Base-by-base conservation (phyloP, 2,888 invertebrate species). In the Scaptomyza polygonia region DNA sequence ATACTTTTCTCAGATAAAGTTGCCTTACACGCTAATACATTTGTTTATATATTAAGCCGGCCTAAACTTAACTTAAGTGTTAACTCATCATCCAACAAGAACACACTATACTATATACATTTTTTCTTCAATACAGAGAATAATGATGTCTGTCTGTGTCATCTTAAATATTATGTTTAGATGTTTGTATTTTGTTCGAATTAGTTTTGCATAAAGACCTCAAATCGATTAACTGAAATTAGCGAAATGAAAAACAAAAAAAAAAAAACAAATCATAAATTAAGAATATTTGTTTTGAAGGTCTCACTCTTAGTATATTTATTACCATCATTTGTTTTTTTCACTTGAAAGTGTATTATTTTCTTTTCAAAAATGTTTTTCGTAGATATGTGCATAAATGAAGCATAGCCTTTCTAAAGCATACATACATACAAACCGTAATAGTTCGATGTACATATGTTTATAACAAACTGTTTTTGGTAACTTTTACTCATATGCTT, bases 151-250 rank as follows among this genome's bases (percentile, higher is more conserved):
- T 43, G 7, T 53, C 3, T 43, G 7, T 53, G 32, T 29, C 5
- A 30, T 52, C 61, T 75, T 79, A 70, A 44, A 36, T 78, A 52
- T 51, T 77, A 79, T 71, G 67, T 76, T 82, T 77, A 82, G 82
- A 85, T 85, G 77, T 72, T 75, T 75, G 82, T 79, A 69, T 83
- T 75, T 21, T 21, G 3, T 3, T 27, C 6, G 27, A 43, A 43
- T 18, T 16, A 21, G 3, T 39, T 7, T 21, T 21, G n/a, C 12
- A n/a, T 45, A 30, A 52, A 48, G 54, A 55, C 39, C 59, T 61
- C 70, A 75, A 44, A 45, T 59, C 45, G 7, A n/a, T 34, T 5
- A n/a, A 5, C 34, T n/a, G 34, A 34, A 34, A 34, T 34, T n/a
- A 34, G 4, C n/a, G 6, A 5, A 6, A 7, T 34, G 5, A 32